phyloP scores from a whole-genome alignment of 2,797 vertebrate species.

The Monodelphis domestica region DNA sequence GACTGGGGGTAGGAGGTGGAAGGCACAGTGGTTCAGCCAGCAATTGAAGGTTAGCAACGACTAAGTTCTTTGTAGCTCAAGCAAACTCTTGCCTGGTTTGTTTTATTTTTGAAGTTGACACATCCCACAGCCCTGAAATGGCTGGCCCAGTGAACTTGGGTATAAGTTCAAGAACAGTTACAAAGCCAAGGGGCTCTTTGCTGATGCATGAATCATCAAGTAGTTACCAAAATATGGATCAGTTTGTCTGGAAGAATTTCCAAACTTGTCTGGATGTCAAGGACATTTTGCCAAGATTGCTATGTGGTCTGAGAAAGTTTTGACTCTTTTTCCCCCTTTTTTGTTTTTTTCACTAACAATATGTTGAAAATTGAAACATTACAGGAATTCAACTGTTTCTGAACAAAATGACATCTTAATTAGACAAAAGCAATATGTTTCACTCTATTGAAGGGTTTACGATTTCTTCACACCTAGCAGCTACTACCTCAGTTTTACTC shows the following conservation, averaged over 20 bases:
- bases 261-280: constrained; percentile 60
- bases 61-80: constrained; percentile 42
- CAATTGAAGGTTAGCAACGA: constrained; percentile 1
- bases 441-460: constrained; percentile 55
- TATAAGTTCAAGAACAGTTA: constrained; percentile 34
- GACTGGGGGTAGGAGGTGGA: constrained; percentile 24
- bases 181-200: constrained; percentile 51
- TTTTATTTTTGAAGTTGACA: constrained; percentile 70
- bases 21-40: constrained; percentile 39
- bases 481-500: not conserved
- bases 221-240: constrained; percentile 20
- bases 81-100: constrained; percentile 45
- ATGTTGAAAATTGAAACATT: constrained; percentile 51
- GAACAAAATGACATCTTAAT: constrained; percentile 67
- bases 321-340: constrained; percentile 2
- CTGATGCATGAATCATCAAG: constrained; percentile 47
- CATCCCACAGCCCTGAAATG: constrained; percentile 59
- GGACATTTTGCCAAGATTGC: constrained; percentile 46
- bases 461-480: not conserved
- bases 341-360: constrained; percentile 42
- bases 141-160: constrained; percentile 20
- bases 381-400: constrained; percentile 56
- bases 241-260: constrained; percentile 70
- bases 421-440: constrained; percentile 45
- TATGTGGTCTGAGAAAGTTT: constrained; percentile 21